A percentile compares a stretch with the other conserved stretches of the same genome.
Evolutionary conservation across 1,140 invertebrate genomes (phyloP).

Genomic region (Oncopodura yosiiana): DNA sequence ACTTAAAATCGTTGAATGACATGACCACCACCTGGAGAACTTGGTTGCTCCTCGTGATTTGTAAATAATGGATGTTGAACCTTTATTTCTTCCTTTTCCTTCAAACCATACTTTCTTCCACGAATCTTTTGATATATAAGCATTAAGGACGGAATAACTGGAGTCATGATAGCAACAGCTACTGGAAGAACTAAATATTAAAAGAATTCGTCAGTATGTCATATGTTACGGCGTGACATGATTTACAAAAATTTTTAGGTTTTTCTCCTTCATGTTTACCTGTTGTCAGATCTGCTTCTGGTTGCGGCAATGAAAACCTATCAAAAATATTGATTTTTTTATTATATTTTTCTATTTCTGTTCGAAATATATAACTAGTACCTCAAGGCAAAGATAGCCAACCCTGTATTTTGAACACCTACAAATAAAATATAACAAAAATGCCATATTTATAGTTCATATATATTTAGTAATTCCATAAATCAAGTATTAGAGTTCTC

Average conservation of each 20-base stretch:
- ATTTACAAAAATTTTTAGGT: background rate
- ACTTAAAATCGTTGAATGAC: no score
- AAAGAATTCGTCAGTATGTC: no score
- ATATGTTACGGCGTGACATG: background rate
- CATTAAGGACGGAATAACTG: slow-evolving; percentile 59
- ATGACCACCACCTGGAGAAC: no score
- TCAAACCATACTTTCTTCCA: no score
- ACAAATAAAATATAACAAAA: no score
- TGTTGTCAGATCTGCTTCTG: slow-evolving; percentile 68
- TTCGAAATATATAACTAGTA: background rate
- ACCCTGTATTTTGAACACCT: slow-evolving; percentile 90
- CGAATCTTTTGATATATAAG: slow-evolving; percentile 18
- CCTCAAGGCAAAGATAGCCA: slow-evolving; percentile 52
- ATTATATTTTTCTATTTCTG: background rate
- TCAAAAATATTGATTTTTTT: slow-evolving; percentile 41
- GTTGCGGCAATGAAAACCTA: slow-evolving; percentile 56
- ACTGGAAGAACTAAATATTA: slow-evolving; percentile 64
- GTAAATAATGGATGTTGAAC: no score
- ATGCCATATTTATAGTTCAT: no score
- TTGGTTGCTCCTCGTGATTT: no score
- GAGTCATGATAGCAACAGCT: slow-evolving; percentile 84
- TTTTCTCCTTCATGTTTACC: slow-evolving; percentile 44
- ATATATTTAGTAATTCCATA: no score
- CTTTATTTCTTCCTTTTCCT: no score
- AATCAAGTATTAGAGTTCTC: no score